Evolutionary conservation across 2,113 vertebrate species (phyloP).

Genomic region (Passer montanus): DNA sequence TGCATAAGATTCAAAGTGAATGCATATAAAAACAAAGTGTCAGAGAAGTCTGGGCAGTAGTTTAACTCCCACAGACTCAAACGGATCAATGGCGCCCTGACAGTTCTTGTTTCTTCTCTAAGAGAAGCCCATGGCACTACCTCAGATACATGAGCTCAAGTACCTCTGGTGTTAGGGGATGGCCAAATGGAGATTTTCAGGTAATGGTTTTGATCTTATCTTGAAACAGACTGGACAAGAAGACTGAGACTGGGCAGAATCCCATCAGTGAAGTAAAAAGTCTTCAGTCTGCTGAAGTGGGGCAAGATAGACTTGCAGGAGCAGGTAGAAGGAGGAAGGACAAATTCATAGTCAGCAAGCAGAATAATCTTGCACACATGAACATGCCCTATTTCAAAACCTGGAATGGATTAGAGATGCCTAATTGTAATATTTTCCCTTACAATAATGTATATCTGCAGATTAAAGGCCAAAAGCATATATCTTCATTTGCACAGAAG

Average conservation of each 20-base stretch:
- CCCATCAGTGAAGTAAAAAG: neutral
- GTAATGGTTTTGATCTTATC: neutral
- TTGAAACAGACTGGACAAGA: neutral
- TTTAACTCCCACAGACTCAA: neutral
- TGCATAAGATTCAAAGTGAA: neutral
- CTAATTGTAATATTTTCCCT: neutral
- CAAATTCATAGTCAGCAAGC: neutral
- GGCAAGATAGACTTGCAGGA: neutral
- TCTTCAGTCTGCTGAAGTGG: neutral
- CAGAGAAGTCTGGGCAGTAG: neutral
- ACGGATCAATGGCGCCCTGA: rapidly evolving
- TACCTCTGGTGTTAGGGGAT: neutral
- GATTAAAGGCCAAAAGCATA: neutral
- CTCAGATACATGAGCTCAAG: neutral
- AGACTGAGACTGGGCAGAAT: neutral
- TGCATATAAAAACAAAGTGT: neutral
- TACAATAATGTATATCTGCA: neutral
- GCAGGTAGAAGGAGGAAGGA: neutral
- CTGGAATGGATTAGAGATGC: neutral
- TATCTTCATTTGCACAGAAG: neutral
- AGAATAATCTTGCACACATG: neutral
- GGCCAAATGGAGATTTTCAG: neutral
- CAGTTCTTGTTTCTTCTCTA: neutral
- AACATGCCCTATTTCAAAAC: neutral
- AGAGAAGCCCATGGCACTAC: neutral